Percentiles rank a stretch among this genome's conserved stretches.
Conservation (phyloP, 2,113 vertebrate genomes). For the Prolemur simus region DNA sequence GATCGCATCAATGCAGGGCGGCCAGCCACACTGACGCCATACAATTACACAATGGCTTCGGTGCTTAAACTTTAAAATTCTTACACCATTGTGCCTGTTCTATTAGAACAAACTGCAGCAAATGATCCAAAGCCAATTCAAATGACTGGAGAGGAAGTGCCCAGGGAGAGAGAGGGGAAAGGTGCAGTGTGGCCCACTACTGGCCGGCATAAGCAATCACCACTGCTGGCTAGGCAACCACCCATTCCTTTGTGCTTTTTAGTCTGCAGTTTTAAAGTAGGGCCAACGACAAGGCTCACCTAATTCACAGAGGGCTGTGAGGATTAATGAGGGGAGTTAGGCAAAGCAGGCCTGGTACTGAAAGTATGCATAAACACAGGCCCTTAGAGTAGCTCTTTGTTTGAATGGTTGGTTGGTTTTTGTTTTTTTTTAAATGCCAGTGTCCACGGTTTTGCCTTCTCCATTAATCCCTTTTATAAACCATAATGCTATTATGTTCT, state of each 20-base stretch:
- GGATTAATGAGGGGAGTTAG: constrained; percentile 47
- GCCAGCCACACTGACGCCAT: constrained; percentile 47
- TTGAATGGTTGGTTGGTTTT: not conserved
- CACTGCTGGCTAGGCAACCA: not conserved
- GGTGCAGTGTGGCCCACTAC: constrained; percentile 67
- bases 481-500: not conserved
- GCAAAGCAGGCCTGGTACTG: constrained; percentile 32
- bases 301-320: constrained; percentile 49
- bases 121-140: constrained; percentile 73
- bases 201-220: constrained; percentile 32
- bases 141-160: constrained; percentile 64
- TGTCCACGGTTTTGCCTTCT: not conserved
- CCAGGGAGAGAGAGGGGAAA: not conserved
- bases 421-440: not conserved
- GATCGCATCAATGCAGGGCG: not conserved
- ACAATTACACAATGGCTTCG: constrained; percentile 66
- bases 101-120: constrained; percentile 73
- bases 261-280: not conserved
- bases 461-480: constrained; percentile 47
- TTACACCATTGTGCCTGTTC: constrained; percentile 71
- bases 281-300: not conserved
- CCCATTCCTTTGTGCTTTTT: constrained; percentile 34
- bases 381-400: constrained; percentile 41
- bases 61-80: constrained; percentile 78
- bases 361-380: not conserved